These are phyloP conservation scores for Scolopax rusticola DNA, from an alignment of 2,797 vertebrate species.

Conservation along the genomic window DNA sequence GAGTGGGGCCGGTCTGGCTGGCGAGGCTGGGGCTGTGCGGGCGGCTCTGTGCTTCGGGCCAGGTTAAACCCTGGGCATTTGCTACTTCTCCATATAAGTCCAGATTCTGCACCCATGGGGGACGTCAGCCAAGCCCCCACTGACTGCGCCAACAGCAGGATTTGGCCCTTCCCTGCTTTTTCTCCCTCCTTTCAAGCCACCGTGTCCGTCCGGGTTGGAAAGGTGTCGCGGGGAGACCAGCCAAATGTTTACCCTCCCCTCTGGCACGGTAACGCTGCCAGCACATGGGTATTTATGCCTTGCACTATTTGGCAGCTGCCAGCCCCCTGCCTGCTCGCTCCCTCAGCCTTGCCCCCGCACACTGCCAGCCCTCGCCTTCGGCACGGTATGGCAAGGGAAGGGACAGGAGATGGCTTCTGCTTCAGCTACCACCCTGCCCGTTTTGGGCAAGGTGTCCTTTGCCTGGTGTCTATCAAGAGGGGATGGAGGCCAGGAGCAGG, in stretches of 20 bases:
- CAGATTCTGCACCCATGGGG: neutral
- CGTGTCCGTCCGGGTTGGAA: neutral
- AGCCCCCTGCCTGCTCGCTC: neutral
- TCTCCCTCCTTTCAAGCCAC: neutral
- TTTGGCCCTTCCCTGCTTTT: constrained; percentile 13
- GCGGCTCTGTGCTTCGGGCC: neutral
- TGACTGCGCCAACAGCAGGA: fast-evolving
- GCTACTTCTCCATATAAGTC: constrained; percentile 58
- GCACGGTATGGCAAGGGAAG: fast-evolving
- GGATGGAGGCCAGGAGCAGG: neutral
- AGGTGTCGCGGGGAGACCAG: neutral
- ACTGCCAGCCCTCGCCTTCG: fast-evolving
- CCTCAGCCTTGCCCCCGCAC: neutral
- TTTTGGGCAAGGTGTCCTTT: neutral
- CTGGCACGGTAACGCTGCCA: neutral
- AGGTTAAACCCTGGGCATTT: neutral
- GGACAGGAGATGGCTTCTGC: neutral
- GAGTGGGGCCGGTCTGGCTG: fast-evolving
- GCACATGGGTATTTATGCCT: neutral
- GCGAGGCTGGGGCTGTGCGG: neutral
- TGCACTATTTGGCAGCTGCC: neutral
- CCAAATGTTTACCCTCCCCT: constrained; percentile 32
- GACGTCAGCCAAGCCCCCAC: constrained; percentile 2
- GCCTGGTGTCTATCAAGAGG: neutral
- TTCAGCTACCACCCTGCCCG: neutral